Percentiles rank a stretch among this genome's conserved stretches.
Conservation (phyloP, 1,140 invertebrate species). For the Calosoma granatense region DNA sequence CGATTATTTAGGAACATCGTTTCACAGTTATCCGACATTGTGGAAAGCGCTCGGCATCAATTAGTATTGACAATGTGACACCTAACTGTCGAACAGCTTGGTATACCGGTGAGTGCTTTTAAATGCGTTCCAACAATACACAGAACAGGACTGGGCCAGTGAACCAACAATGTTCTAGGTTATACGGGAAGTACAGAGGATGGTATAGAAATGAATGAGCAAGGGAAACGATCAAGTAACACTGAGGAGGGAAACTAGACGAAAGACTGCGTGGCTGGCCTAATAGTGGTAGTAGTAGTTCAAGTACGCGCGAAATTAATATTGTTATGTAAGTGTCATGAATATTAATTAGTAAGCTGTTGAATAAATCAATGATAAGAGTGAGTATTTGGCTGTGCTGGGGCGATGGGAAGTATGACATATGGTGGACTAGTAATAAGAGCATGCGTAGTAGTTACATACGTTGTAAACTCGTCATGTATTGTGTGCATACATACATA, state of each 20-base stretch:
- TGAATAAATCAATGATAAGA: not conserved
- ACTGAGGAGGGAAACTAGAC: too few species aligned
- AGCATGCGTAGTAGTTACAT: too few species aligned
- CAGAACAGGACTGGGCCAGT: too few species aligned
- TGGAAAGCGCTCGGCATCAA: not conserved
- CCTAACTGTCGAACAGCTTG: not conserved
- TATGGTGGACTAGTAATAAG: too few species aligned
- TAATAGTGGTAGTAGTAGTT: too few species aligned
- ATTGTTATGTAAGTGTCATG: not conserved
- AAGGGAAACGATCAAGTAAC: not conserved
- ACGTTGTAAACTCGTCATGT: too few species aligned
- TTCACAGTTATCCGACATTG: not conserved
- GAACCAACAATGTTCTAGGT: too few species aligned
- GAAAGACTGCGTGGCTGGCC: too few species aligned
- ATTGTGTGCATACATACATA: too few species aligned
- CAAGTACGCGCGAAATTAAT: not conserved
- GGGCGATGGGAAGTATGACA: too few species aligned
- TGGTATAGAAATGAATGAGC: too few species aligned
- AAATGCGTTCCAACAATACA: not conserved
- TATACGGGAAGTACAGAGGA: too few species aligned
- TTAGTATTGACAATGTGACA: constrained; percentile 7
- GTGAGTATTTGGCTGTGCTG: not conserved
- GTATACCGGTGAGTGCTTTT: not conserved
- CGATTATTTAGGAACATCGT: not conserved
- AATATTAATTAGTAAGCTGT: not conserved